These are phyloP conservation scores for Phrynosoma platyrhinos DNA, from an alignment of 2,113 vertebrate genomes.

Conservation along the genomic window DNA sequence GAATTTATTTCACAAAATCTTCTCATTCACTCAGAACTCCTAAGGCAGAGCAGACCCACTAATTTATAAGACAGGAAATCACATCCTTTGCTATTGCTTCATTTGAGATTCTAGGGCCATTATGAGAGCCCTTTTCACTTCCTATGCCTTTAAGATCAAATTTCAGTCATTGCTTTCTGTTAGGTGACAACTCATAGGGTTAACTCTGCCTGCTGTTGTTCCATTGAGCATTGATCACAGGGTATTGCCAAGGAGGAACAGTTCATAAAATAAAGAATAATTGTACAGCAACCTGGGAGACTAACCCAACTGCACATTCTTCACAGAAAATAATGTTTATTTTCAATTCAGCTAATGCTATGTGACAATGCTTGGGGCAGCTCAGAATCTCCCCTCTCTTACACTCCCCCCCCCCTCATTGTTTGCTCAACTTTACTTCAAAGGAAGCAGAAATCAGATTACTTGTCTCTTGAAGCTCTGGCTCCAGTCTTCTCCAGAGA, in stretches of 20 bases:
- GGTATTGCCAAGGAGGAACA: background rate
- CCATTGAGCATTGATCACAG: background rate
- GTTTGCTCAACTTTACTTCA: constrained; percentile 29
- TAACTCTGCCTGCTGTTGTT: background rate
- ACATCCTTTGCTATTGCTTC: background rate
- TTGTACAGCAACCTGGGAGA: background rate
- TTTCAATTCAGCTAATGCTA: constrained; percentile 15
- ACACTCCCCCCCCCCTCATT: background rate
- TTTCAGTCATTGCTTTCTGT: background rate
- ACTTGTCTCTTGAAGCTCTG: constrained; percentile 2
- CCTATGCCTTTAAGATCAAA: background rate
- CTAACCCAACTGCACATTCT: constrained; percentile 11
- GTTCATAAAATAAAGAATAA: constrained; percentile 8
- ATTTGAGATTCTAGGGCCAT: background rate
- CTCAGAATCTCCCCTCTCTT: background rate
- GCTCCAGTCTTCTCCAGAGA: constrained; percentile 22
- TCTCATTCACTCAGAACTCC: background rate
- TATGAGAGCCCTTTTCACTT: background rate
- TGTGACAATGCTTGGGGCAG: constrained; percentile 15
- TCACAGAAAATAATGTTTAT: constrained; percentile 26
- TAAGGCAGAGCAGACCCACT: background rate
- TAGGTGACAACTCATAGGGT: background rate
- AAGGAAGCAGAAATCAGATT: constrained; percentile 38
- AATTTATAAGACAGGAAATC: background rate
- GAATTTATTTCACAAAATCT: background rate